Evolutionary conservation across 2,113 vertebrate genomes (phyloP).

Genomic region (Stercorarius parasiticus): DNA sequence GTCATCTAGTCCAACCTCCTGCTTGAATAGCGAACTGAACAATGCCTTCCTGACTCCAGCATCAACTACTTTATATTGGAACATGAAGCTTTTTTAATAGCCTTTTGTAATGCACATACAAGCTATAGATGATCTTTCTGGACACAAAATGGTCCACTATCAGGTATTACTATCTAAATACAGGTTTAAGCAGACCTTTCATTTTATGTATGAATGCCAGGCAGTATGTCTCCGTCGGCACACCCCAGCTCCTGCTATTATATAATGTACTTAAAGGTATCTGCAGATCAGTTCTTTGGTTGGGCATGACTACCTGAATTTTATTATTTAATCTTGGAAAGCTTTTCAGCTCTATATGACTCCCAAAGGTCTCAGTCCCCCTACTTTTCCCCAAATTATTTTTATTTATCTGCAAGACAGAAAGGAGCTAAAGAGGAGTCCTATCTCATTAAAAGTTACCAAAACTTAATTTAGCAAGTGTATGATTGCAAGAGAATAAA

Average conservation of each 20-base stretch:
- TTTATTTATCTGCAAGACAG: slow-evolving; percentile 25
- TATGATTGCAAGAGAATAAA: neutral
- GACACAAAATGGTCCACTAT: neutral
- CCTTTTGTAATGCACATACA: neutral
- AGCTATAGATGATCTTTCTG: neutral
- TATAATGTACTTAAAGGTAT: neutral
- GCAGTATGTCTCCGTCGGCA: neutral
- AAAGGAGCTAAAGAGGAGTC: neutral
- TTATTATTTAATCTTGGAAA: slow-evolving; percentile 1
- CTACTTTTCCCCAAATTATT: neutral
- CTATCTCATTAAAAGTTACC: slow-evolving; percentile 15
- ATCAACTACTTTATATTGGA: neutral
- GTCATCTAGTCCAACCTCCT: neutral
- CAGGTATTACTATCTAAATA: neutral
- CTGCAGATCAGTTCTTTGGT: neutral
- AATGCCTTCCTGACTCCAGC: neutral
- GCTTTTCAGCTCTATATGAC: neutral
- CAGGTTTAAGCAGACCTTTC: neutral
- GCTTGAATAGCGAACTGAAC: neutral
- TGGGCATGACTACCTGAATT: neutral
- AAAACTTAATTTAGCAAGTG: neutral
- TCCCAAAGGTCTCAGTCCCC: neutral
- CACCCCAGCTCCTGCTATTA: neutral
- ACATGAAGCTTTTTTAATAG: neutral
- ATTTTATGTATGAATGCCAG: neutral